Conservation (phyloP, 64 coral and sea anemone genomes). For the Porites lutea region DNA sequence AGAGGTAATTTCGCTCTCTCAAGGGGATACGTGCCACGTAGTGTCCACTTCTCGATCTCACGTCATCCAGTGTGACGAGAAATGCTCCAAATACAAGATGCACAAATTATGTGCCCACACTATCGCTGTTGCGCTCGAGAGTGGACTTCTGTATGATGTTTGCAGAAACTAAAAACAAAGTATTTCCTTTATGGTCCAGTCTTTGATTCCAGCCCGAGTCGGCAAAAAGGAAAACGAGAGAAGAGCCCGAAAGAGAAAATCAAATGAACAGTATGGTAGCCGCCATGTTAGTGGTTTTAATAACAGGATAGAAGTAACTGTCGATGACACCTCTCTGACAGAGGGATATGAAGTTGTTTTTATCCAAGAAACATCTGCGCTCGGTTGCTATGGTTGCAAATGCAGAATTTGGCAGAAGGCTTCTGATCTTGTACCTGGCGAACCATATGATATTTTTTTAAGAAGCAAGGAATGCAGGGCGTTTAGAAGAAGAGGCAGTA, state of each 20-base stretch:
- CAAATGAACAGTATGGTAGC: neutral
- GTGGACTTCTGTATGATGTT: neutral
- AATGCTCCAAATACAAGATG: conserved; percentile 7
- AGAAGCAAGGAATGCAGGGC: neutral
- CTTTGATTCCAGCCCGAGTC: neutral
- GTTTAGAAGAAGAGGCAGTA: neutral
- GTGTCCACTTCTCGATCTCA: neutral
- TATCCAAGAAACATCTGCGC: neutral
- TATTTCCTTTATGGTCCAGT: neutral
- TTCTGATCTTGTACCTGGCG: neutral
- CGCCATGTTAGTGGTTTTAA: neutral
- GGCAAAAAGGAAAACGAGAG: neutral
- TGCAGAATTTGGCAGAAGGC: neutral
- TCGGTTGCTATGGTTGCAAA: neutral
- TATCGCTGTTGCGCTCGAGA: neutral
- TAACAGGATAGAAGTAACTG: neutral
- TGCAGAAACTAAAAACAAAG: neutral
- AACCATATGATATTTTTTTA: neutral
- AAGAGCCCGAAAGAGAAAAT: neutral
- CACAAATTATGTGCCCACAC: conserved; percentile 20
- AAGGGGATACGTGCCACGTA: neutral
- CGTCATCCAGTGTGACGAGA: neutral
- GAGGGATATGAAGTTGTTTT: neutral
- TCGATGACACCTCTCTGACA: neutral
- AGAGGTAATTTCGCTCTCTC: neutral